These are phyloP conservation scores for Nebria ingens DNA, from an alignment of 1,140 invertebrate genomes.

Conservation along the genomic window DNA sequence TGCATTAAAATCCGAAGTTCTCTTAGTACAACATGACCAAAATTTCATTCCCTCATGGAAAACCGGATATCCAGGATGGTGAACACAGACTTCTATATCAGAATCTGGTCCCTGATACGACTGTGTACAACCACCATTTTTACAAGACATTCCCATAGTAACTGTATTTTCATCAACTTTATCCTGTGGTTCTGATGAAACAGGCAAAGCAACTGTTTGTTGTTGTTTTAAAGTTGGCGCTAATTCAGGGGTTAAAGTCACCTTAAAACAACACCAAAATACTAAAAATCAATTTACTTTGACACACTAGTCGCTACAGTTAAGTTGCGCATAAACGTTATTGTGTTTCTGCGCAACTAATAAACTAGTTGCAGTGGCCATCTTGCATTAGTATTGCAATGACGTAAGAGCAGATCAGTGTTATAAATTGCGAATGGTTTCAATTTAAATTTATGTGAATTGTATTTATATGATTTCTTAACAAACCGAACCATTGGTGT, in stretches of 20 bases:
- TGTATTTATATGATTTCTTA: neutral
- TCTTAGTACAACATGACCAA: constrained; percentile 93
- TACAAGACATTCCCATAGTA: constrained; percentile 73
- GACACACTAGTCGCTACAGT: no score
- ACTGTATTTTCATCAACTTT: constrained; percentile 29
- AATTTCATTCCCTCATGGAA: constrained; percentile 98
- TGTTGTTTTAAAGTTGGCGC: constrained; percentile 47
- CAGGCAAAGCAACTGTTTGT: constrained; percentile 10
- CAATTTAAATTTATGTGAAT: no score
- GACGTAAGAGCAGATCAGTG: no score
- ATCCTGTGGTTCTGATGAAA: constrained; percentile 12
- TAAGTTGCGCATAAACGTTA: no score
- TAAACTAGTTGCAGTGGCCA: no score
- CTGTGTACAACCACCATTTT: constrained; percentile 74
- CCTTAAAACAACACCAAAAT: constrained; percentile 19
- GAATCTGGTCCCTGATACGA: constrained; percentile 58
- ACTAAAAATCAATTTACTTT: no score
- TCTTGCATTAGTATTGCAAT: no score
- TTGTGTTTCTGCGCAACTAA: no score
- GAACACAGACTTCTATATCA: constrained; percentile 56
- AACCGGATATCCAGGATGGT: constrained; percentile 84
- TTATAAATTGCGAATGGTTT: no score
- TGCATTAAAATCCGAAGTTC: constrained; percentile 85
- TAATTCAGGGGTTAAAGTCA: constrained; percentile 42
- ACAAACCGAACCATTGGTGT: constrained; percentile 36